Evolutionary conservation across 2,888 invertebrate genomes (phyloP).

Genomic region (Eristalinus aeneus): DNA sequence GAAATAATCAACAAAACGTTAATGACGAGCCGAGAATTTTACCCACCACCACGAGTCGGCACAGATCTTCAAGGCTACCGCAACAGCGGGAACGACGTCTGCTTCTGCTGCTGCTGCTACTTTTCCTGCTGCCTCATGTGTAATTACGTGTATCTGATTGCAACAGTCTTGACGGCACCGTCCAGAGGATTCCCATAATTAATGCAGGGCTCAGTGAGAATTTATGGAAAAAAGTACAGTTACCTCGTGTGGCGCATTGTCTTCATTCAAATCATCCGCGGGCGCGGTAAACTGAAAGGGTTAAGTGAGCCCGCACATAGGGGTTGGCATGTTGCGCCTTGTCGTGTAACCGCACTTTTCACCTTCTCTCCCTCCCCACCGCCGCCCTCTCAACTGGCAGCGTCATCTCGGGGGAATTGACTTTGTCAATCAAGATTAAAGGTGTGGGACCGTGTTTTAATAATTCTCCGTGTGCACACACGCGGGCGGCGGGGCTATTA

Average conservation of each 20-base stretch:
- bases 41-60: neutral
- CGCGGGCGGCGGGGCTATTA: constrained; percentile 45
- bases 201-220: constrained; percentile 54
- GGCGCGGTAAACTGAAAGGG: constrained; percentile 50
- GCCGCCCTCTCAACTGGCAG: neutral
- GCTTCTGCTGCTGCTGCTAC: neutral
- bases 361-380: constrained; percentile 17
- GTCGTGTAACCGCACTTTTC: constrained; percentile 60
- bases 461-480: constrained; percentile 12
- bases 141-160: constrained; percentile 74
- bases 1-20: constrained; percentile 70
- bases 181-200: constrained; percentile 69
- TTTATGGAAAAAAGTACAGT: constrained; percentile 57
- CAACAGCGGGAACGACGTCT: neutral
- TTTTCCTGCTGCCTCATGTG: constrained; percentile 53
- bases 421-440: constrained; percentile 65
- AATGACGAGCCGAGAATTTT: constrained; percentile 51
- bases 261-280: constrained; percentile 49
- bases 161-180: constrained; percentile 71
- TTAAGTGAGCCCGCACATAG: constrained; percentile 37
- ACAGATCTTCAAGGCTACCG: neutral
- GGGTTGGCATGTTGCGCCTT: constrained; percentile 46
- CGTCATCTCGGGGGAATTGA: constrained; percentile 47
- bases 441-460: constrained; percentile 32
- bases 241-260: constrained; percentile 43